A percentile compares a stretch with the other conserved stretches of the same genome.
phyloP scores from a whole-genome alignment of 2,888 invertebrate species.

The Strigamia crassipes region DNA sequence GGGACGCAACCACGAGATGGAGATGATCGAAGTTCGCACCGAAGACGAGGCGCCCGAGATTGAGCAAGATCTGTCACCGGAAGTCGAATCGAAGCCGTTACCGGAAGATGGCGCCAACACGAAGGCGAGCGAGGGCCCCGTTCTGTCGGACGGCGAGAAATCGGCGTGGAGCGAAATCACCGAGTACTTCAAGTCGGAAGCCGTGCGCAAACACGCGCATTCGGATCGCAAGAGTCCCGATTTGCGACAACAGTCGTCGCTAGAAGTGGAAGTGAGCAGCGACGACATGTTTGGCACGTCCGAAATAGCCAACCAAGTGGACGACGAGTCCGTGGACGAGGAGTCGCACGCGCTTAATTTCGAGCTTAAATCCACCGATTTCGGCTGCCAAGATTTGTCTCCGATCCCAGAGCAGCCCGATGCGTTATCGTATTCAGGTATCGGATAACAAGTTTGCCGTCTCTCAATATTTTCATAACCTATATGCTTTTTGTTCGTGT shows the following conservation, averaged over 20 bases:
- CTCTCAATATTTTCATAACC: background rate
- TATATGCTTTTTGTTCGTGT: background rate
- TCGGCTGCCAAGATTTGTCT: background rate
- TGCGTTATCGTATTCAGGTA: slow-evolving; percentile 39
- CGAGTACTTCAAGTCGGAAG: slow-evolving; percentile 44
- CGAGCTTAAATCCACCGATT: slow-evolving; percentile 5
- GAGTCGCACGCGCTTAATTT: background rate
- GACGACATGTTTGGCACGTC: background rate
- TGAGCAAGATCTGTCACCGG: slow-evolving; percentile 55
- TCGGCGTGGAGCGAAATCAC: slow-evolving; percentile 46
- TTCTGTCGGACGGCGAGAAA: slow-evolving; percentile 13
- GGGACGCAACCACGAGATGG: slow-evolving; percentile 52
- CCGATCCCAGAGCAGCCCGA: slow-evolving; percentile 41
- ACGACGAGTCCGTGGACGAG: background rate
- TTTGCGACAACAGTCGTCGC: slow-evolving; percentile 53
- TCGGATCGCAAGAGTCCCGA: background rate
- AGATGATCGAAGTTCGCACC: slow-evolving; percentile 56
- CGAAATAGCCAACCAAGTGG: background rate
- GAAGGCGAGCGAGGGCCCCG: background rate
- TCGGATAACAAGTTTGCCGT: slow-evolving; percentile 27
- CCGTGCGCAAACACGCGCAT: slow-evolving; percentile 41
- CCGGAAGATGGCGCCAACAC: slow-evolving; percentile 28
- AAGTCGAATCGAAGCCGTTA: slow-evolving; percentile 50
- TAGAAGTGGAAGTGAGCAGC: slow-evolving; percentile 53
- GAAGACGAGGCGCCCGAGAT: slow-evolving; percentile 59